phyloP scores from a whole-genome alignment of 2,113 vertebrate genomes.

The Prinia subflava region DNA sequence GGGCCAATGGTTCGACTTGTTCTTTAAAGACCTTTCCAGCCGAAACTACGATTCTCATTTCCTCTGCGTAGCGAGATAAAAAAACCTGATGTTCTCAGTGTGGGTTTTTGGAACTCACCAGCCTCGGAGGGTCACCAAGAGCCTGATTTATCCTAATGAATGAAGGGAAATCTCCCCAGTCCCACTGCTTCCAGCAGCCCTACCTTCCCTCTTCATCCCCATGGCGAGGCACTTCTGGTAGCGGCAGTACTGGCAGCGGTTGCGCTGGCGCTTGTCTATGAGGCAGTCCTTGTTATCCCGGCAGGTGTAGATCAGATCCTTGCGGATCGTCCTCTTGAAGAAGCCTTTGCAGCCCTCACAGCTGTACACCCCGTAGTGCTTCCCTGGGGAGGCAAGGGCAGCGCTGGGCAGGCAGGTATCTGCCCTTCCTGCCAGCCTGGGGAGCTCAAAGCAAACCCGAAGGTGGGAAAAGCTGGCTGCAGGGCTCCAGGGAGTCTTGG shows the following conservation, averaged over 20 bases:
- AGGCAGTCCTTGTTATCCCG: slow-evolving; percentile 93
- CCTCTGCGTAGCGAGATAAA: fast-evolving
- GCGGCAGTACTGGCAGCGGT: slow-evolving; percentile 98
- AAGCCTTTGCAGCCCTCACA: slow-evolving; percentile 98
- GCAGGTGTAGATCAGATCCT: slow-evolving; percentile 94
- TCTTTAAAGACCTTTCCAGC: neutral
- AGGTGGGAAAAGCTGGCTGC: neutral
- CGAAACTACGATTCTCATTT: neutral
- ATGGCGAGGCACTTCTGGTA: slow-evolving; percentile 98
- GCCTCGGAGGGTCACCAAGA: neutral
- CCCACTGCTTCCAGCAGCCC: neutral
- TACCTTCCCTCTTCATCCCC: slow-evolving; percentile 98
- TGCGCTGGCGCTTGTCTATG: slow-evolving; percentile 95
- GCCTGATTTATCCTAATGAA: neutral
- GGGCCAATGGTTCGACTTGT: neutral
- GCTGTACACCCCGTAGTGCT: slow-evolving; percentile 97
- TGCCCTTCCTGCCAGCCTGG: fast-evolving
- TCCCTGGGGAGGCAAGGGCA: slow-evolving; percentile 74
- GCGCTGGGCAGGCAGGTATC: neutral
- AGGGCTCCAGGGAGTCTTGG: neutral
- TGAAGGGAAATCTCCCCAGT: neutral
- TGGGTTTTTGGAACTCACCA: neutral
- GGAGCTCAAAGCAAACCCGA: neutral
- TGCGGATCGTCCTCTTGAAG: slow-evolving; percentile 94
- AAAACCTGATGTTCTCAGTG: neutral